Conservation (phyloP, 2,797 vertebrate genomes). For the Amazona finschi region DNA sequence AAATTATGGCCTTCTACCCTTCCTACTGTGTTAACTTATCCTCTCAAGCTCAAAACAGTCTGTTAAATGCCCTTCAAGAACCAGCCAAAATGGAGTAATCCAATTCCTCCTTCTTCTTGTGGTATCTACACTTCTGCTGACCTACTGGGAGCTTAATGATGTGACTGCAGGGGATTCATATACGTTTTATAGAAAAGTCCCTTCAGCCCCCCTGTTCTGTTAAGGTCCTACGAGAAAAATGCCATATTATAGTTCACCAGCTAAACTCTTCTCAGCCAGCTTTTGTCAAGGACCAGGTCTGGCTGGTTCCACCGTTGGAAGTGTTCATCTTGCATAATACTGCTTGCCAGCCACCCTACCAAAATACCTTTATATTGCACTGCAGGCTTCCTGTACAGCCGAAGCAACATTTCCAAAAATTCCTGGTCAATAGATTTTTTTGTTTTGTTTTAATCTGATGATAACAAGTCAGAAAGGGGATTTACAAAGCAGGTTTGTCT, state of each 20-base stretch:
- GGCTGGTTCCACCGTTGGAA: not conserved
- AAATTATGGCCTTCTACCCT: not conserved
- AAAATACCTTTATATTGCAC: not conserved
- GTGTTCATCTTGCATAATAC: not conserved
- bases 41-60: conserved; percentile 20
- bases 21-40: conserved; percentile 16
- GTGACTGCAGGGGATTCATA: not conserved
- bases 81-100: not conserved
- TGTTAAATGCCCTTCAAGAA: conserved; percentile 22
- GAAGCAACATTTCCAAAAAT: not conserved
- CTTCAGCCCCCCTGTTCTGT: not conserved
- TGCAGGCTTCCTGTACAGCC: not conserved
- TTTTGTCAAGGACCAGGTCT: not conserved
- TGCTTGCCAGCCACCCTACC: not conserved
- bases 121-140: not conserved
- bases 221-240: not conserved
- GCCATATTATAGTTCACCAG: not conserved
- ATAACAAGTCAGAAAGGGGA: not conserved
- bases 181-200: not conserved
- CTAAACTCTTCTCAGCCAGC: not conserved
- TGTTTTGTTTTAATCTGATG: not conserved
- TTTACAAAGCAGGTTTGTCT: not conserved
- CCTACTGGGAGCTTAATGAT: not conserved
- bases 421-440: not conserved
- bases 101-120: not conserved